Evolutionary conservation across 2,888 invertebrate species (phyloP), one percentile per base, ranked within the genome.

Genomic region (Gonocerus acuteangulatus): DNA sequence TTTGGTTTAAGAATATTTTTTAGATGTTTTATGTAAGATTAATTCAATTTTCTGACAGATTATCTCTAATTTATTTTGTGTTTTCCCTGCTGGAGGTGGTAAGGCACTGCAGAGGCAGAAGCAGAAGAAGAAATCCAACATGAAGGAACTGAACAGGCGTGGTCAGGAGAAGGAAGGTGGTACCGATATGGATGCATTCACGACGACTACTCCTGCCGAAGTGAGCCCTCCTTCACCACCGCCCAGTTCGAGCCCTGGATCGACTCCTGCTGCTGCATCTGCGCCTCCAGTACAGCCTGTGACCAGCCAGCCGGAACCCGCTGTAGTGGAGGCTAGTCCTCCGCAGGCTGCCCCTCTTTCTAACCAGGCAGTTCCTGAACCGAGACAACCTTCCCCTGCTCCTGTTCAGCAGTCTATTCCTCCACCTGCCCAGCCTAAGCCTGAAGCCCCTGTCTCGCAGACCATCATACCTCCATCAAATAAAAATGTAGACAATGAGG

Each of bases 151-250:
- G 21, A 81, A 80, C 69, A 74, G 77, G 61, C 79, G 78, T 68
- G 80, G 80, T 64, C 78, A 79, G 45, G 80, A 77, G 67, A 81
- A 81, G 70, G 81, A 81, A 69, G 80, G 80, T 65, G 80, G 80
- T 65, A 79, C 80, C 22, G 81, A 81, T 63, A 80, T 81, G 81
- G 81, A 81, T 70, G 79, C 80, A 48, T 79, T 80, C 69, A 77
- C 76, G 64, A 73, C 73, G 62, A 62, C 71, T 34, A 62, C 59
- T 2, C 39, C 39, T 9, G 13, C 19, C 2, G 45, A 48, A 32
- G 19, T 13, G 7, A 7, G 6, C 4, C 23, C 49, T 15, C 15
- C 48, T 27, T 27, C 47, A 21, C 4, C 56, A 13, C 36, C 62
- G 34, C 47, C 60, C 19, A 19, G 45, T 2, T 36, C 27, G 36